Percentiles rank a stretch among this genome's conserved stretches.
These are phyloP conservation scores for Lissocephala sabroskyi DNA, from an alignment of 2,888 invertebrate species.

Conservation along the genomic window DNA sequence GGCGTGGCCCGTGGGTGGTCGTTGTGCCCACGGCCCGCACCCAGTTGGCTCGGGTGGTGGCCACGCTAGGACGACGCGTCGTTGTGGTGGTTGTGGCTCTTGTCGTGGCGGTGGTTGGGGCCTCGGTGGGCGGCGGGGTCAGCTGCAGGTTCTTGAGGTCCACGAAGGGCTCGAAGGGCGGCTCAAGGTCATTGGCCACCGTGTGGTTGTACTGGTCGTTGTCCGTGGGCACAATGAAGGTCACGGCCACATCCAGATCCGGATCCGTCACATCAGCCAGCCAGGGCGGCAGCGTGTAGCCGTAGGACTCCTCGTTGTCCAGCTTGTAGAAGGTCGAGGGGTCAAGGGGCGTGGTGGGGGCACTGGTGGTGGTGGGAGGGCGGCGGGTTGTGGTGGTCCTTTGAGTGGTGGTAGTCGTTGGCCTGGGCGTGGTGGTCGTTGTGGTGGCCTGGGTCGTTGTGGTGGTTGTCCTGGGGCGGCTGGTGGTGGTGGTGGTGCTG, in stretches of 20 bases:
- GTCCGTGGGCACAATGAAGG: slow-evolving; percentile 62
- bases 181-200: slow-evolving; percentile 56
- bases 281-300: slow-evolving; percentile 67
- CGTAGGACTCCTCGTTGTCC: slow-evolving; percentile 51
- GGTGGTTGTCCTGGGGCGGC: slow-evolving; percentile 6
- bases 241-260: slow-evolving; percentile 67
- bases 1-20: no score
- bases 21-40: slow-evolving; percentile 18
- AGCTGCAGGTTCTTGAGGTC: slow-evolving; percentile 56
- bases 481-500: slow-evolving; percentile 32
- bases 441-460: slow-evolving; percentile 13
- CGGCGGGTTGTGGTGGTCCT: slow-evolving; percentile 21
- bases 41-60: slow-evolving; percentile 22
- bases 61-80: slow-evolving; percentile 21
- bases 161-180: slow-evolving; percentile 66
- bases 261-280: slow-evolving; percentile 67
- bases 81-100: slow-evolving; percentile 35
- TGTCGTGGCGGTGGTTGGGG: slow-evolving; percentile 30
- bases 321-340: slow-evolving; percentile 52
- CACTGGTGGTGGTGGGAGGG: slow-evolving; percentile 13
- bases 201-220: slow-evolving; percentile 68
- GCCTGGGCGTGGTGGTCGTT: slow-evolving; percentile 25
- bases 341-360: slow-evolving; percentile 41
- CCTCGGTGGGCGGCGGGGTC: slow-evolving; percentile 39
- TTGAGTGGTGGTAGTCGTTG: slow-evolving; percentile 24